These are phyloP conservation scores for Philereme vetulata DNA, from an alignment of 2,888 invertebrate species.

Conservation along the genomic window DNA sequence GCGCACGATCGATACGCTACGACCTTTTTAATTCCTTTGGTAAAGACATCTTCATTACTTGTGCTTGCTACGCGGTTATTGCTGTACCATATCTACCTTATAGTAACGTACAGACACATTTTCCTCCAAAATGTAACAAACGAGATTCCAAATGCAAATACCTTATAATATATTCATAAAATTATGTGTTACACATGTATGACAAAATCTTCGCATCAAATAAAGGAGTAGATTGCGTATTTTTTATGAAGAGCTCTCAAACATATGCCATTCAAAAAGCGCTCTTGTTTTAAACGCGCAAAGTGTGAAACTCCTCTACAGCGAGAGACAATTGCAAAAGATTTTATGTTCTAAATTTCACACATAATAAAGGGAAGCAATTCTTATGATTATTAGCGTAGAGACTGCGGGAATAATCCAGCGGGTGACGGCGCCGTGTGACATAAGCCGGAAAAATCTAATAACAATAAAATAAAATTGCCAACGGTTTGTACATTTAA, in stretches of 20 bases:
- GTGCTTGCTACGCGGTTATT: slow-evolving; percentile 47
- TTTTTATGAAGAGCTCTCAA: slow-evolving; percentile 61
- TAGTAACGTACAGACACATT: slow-evolving; percentile 21
- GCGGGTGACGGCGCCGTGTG: slow-evolving; percentile 75
- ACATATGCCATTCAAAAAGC: slow-evolving; percentile 47
- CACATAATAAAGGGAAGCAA: slow-evolving; percentile 82
- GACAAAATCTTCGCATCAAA: slow-evolving; percentile 65
- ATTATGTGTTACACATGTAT: slow-evolving; percentile 69
- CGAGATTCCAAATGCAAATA: slow-evolving; percentile 62
- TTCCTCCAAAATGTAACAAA: slow-evolving; percentile 22
- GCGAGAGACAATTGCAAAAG: slow-evolving; percentile 49
- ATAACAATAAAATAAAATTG: slow-evolving; percentile 84
- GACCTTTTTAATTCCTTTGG: slow-evolving; percentile 76
- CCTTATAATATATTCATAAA: slow-evolving; percentile 75
- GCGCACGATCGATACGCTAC: slow-evolving; percentile 75
- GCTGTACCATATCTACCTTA: slow-evolving; percentile 10
- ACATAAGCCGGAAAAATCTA: slow-evolving; percentile 84
- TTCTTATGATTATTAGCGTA: slow-evolving; percentile 83
- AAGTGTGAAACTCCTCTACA: slow-evolving; percentile 48
- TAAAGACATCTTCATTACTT: slow-evolving; percentile 80
- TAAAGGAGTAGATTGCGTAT: slow-evolving; percentile 62
- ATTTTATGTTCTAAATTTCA: slow-evolving; percentile 79
- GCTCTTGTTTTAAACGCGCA: slow-evolving; percentile 48
- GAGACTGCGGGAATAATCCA: slow-evolving; percentile 82
- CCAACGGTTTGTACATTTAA: slow-evolving; percentile 81